Evolutionary conservation across 2,888 invertebrate species (phyloP), one percentile per base, ranked within the genome.

Genomic region (Thymelicus lineola): DNA sequence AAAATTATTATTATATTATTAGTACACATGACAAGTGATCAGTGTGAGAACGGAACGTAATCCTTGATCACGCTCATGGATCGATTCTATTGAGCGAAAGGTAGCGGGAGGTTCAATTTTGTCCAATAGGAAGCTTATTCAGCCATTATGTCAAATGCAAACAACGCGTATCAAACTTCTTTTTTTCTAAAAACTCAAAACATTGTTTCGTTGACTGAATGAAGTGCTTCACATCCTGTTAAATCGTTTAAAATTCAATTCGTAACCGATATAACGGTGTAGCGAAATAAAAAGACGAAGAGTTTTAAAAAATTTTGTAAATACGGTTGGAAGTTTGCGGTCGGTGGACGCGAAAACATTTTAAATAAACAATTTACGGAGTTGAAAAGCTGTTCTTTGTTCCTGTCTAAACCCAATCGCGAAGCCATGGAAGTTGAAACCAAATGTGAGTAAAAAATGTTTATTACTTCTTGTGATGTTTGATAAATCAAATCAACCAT

Each of bases 361-460:
- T 62, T 17, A 59, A 57, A 58, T 66, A 35, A 45, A 46, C 15
- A 67, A 45, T 55, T 42, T n/a, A n/a, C 46, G 14, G 35, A 62
- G 48, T 55, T 67, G 42, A 45, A 45, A 55, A 61, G 60, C 59
- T 45, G 67, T 75, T 74, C 77, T 77, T 76, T 78, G 77, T 76
- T 75, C 64, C 69, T 70, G 71, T 60, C 73, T 67, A 65, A 69
- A 75, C 68, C 70, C 71, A 73, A 75, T 76, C 77, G 75, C 73
- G 72, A 73, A 84, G 78, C 80, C 71, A 92, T 92, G 92, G 92
- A 92, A 86, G 84, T 92, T 76, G 88, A 86, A 82, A 88, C 80
- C 50, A 90, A 90, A 88, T 84, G 92, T 92, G 79, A 91, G 92
- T 89, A 61, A 6, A 65, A 67, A 75, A 75, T 70, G 70, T 66